phyloP scores from a whole-genome alignment of 1,140 invertebrate genomes.

The Brachionus rotundiformis region DNA sequence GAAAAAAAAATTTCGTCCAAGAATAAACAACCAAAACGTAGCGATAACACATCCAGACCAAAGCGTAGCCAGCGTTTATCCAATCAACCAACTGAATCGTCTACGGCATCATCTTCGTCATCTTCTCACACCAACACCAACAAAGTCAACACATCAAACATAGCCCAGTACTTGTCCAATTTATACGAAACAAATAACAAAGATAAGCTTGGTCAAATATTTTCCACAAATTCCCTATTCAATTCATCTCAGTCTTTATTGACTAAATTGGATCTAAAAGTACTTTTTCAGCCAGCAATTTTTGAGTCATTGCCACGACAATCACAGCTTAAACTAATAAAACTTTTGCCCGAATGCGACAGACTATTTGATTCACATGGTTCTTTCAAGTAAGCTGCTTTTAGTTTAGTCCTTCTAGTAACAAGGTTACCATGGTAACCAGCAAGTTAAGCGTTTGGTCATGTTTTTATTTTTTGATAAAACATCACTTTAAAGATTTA shows the following conservation, averaged over 20 bases:
- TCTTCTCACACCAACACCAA: not conserved
- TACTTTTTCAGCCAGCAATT: slow-evolving; percentile 41
- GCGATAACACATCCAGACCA: no score
- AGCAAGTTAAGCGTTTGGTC: not conserved
- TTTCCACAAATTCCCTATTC: slow-evolving; percentile 31
- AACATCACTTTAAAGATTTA: no score
- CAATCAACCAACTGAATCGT: slow-evolving; percentile 34
- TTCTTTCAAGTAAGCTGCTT: slow-evolving; percentile 33
- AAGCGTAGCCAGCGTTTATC: not conserved
- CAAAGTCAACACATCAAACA: not conserved
- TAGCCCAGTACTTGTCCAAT: not conserved
- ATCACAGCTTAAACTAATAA: slow-evolving; percentile 49
- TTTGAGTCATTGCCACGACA: slow-evolving; percentile 45
- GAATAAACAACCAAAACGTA: not conserved
- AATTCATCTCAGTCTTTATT: slow-evolving; percentile 24
- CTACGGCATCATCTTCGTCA: slow-evolving; percentile 18
- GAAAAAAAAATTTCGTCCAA: not conserved
- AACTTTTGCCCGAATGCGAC: slow-evolving; percentile 49
- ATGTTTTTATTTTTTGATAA: not conserved
- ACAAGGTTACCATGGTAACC: not conserved
- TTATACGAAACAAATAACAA: not conserved
- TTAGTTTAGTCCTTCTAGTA: not conserved
- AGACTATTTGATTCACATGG: slow-evolving; percentile 42
- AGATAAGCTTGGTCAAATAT: slow-evolving; percentile 27
- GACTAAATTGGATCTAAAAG: slow-evolving; percentile 51